Percentiles rank a stretch among this genome's conserved stretches.
Evolutionary conservation across 2,888 invertebrate species (phyloP).

Genomic region (Pediacus dermestoides): DNA sequence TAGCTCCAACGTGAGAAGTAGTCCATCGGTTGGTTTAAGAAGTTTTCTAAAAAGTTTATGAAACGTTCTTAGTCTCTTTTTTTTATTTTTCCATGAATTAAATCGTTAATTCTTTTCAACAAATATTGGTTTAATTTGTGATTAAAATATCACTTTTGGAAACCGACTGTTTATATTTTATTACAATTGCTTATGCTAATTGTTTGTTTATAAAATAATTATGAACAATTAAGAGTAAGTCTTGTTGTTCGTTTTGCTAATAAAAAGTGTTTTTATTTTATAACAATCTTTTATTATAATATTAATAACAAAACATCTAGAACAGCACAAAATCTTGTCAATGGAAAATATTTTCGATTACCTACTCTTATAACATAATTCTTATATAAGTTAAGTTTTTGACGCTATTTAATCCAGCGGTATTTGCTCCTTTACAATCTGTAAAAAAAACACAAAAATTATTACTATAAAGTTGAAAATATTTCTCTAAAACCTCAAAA

Average conservation of each 20-base stretch:
- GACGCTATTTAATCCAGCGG: conserved; percentile 64
- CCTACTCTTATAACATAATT: conserved; percentile 4
- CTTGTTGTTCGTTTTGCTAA: too few relatives aligned
- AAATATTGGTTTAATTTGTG: too few relatives aligned
- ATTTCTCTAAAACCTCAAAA: conserved; percentile 7
- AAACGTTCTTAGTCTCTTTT: too few relatives aligned
- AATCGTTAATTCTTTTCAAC: too few relatives aligned
- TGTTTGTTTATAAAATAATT: too few relatives aligned
- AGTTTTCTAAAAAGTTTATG: conserved; percentile 15
- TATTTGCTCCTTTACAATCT: conserved; percentile 72
- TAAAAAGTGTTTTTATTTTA: conserved; percentile 13
- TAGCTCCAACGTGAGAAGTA: conserved; percentile 15
- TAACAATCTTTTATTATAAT: conserved; percentile 21
- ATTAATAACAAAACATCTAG: conserved; percentile 26
- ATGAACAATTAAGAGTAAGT: too few relatives aligned
- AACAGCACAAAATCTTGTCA: conserved; percentile 27
- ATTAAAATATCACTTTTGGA: too few relatives aligned
- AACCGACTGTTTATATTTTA: too few relatives aligned
- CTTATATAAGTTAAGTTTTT: too few relatives aligned
- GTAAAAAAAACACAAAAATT: conserved; percentile 47
- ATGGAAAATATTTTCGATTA: conserved; percentile 19
- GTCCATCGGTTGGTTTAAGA: conserved; percentile 17
- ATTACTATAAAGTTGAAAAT: conserved; percentile 10
- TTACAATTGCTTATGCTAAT: too few relatives aligned
- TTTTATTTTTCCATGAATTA: too few relatives aligned